These are phyloP conservation scores for Phrynocephalus forsythii DNA, from an alignment of 2,797 vertebrate species.

Conservation along the genomic window DNA sequence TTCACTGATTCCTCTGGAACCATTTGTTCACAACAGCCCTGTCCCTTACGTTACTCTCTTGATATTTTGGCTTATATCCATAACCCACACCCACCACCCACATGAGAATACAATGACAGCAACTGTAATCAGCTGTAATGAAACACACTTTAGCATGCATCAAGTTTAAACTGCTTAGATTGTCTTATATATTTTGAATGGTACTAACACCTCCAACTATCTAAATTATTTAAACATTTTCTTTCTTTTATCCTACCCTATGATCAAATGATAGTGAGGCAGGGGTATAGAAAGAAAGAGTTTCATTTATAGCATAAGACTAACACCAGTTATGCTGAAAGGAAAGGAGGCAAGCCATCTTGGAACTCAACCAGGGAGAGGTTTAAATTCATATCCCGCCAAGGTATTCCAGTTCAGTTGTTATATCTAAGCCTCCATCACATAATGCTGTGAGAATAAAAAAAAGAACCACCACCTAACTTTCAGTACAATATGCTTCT, in stretches of 20 bases:
- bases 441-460: neutral
- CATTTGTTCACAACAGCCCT: neutral
- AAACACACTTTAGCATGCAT: neutral
- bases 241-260: too few relatives aligned
- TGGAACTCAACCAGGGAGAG: neutral
- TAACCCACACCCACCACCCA: neutral
- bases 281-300: neutral
- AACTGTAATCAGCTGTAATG: too few relatives aligned
- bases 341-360: neutral
- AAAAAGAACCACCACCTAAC: neutral
- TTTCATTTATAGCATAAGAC: neutral
- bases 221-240: too few relatives aligned
- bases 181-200: too few relatives aligned
- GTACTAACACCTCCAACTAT: too few relatives aligned
- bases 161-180: too few relatives aligned
- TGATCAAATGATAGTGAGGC: too few relatives aligned
- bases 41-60: neutral
- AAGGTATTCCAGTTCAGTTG: neutral
- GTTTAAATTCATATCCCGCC: neutral
- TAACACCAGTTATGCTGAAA: neutral
- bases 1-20: neutral
- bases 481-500: neutral
- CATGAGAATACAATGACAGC: neutral
- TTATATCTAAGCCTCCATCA: neutral
- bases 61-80: neutral